Conservation (phyloP, 1,140 invertebrate genomes). For the Sarcophaga bullata region DNA sequence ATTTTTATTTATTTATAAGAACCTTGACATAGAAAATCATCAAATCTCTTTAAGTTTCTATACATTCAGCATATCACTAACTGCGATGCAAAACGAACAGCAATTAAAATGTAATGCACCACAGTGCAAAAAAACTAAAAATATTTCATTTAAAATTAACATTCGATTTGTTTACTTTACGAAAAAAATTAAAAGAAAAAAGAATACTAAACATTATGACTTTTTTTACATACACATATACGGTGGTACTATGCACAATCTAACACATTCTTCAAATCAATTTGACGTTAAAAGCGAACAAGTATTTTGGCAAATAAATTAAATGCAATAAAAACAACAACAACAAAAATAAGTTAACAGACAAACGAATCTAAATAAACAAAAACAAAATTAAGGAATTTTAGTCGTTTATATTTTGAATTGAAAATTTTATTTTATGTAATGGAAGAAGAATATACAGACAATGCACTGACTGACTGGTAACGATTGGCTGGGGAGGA, state of each 20-base stretch:
- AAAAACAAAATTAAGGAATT: neutral
- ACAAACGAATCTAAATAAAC: neutral
- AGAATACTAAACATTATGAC: neutral
- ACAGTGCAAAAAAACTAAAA: neutral
- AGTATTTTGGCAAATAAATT: neutral
- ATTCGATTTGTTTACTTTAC: neutral
- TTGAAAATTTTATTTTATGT: too few relatives aligned
- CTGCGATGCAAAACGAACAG: too few relatives aligned
- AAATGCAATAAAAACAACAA: neutral
- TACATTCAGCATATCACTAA: too few relatives aligned
- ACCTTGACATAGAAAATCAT: too few relatives aligned
- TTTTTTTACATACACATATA: neutral
- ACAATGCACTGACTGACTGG: too few relatives aligned
- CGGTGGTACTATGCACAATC: neutral
- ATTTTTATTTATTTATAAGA: too few relatives aligned
- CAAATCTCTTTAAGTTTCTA: too few relatives aligned
- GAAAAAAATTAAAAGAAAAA: neutral
- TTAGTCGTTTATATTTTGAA: neutral
- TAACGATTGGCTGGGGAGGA: neutral
- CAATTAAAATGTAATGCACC: neutral
- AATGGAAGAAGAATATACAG: too few relatives aligned
- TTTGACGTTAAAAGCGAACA: neutral
- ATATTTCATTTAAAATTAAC: neutral
- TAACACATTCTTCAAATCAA: constrained; percentile 2
- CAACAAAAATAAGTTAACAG: too few relatives aligned